These are phyloP conservation scores for Ameiurus melas DNA, from an alignment of 2,113 vertebrate species.

Conservation along the genomic window DNA sequence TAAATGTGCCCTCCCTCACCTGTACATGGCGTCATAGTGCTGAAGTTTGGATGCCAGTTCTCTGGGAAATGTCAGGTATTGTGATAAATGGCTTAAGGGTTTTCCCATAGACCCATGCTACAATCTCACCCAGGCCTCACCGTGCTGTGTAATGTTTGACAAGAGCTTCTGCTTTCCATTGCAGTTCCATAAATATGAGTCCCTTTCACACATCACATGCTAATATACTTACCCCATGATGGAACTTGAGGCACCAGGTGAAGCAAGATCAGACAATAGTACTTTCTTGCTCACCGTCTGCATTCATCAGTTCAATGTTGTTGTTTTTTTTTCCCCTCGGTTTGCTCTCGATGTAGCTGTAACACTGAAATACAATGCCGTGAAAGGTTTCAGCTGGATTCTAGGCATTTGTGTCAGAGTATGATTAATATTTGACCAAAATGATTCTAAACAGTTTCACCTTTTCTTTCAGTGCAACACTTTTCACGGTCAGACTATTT, in stretches of 20 bases:
- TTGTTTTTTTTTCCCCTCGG: background rate
- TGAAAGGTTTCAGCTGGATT: background rate
- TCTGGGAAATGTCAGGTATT: conserved; percentile 52
- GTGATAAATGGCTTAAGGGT: conserved; percentile 59
- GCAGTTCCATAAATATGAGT: conserved; percentile 25
- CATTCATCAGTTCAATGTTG: background rate
- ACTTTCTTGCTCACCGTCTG: background rate
- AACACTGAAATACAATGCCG: background rate
- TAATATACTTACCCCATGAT: background rate
- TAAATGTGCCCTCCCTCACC: conserved; percentile 37
- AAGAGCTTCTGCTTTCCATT: conserved; percentile 31
- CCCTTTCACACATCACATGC: background rate
- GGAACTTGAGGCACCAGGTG: background rate
- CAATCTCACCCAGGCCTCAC: background rate
- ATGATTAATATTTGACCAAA: background rate
- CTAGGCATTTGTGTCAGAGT: background rate
- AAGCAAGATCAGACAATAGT: background rate
- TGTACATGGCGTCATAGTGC: conserved; percentile 14
- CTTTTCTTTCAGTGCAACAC: background rate
- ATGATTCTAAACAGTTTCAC: background rate
- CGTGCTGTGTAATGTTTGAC: conserved; percentile 41
- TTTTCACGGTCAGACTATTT: background rate
- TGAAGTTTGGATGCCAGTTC: background rate
- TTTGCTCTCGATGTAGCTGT: background rate
- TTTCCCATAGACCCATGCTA: conserved; percentile 49